phyloP scores from a whole-genome alignment of 2,888 invertebrate genomes.

The Macrophya annulata region DNA sequence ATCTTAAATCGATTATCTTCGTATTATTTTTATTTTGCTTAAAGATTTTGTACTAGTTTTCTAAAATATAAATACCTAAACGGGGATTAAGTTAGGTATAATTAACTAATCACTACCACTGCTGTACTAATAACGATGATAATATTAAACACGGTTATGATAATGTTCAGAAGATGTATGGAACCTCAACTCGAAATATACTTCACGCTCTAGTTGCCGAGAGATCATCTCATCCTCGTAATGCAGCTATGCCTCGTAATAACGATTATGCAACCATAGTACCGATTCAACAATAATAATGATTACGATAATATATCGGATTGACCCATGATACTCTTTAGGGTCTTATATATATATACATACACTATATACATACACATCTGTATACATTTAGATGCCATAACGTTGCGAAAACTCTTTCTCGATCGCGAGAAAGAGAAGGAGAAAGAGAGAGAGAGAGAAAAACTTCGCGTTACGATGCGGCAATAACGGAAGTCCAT shows the following conservation, averaged over 20 bases:
- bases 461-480: background rate
- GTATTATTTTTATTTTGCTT: background rate
- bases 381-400: background rate
- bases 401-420: slow-evolving; percentile 16
- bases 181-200: slow-evolving; percentile 8
- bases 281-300: slow-evolving; percentile 19
- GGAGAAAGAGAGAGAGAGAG: background rate
- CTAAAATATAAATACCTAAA: background rate
- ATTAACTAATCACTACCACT: background rate
- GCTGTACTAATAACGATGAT: background rate
- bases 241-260: background rate
- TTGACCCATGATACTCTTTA: slow-evolving; percentile 42
- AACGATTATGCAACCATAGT: background rate
- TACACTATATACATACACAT: background rate
- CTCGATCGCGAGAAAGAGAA: background rate
- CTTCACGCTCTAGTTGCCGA: slow-evolving; percentile 25
- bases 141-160: background rate
- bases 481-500: slow-evolving; percentile 13
- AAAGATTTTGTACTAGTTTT: background rate
- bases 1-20: background rate
- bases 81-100: background rate
- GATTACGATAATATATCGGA: slow-evolving; percentile 44
- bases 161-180: background rate
- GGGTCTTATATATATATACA: background rate
- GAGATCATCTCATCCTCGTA: slow-evolving; percentile 10